Evolutionary conservation across 2,113 vertebrate genomes (phyloP).

Genomic region (Grammomys surdaster): DNA sequence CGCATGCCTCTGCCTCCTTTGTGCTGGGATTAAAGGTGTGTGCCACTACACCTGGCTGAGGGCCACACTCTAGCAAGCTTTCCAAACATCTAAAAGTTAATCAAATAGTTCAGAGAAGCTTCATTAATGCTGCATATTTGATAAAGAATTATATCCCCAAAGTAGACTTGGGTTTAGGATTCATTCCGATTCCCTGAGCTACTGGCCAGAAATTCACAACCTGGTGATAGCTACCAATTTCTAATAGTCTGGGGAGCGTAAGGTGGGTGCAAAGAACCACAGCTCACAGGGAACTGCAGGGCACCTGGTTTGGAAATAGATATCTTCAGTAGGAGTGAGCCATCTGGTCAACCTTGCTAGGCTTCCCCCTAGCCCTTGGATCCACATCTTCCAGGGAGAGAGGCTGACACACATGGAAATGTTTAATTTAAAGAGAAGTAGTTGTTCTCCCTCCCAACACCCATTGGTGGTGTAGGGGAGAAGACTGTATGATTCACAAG

Average conservation of each 20-base stretch:
- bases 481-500: not conserved
- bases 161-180: not conserved
- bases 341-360: conserved; percentile 38
- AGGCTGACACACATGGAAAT: not conserved
- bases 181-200: conserved; percentile 54
- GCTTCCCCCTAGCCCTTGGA: conserved; percentile 3
- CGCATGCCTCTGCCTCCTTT: not conserved
- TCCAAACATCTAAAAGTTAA: conserved; percentile 17
- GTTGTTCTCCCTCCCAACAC: not conserved
- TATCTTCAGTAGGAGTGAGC: conserved; percentile 24
- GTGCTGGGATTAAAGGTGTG: not conserved
- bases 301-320: conserved; percentile 37
- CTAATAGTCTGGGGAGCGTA: not conserved
- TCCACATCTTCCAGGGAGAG: not conserved
- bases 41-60: not conserved
- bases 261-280: not conserved
- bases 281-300: not conserved
- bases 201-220: conserved; percentile 57
- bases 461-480: not conserved
- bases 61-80: not conserved
- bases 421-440: not conserved
- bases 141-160: conserved; percentile 25
- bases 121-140: not conserved
- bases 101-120: conserved; percentile 19
- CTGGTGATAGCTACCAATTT: conserved; percentile 27